A percentile compares a stretch with the other conserved stretches of the same genome.
Conservation (phyloP, 2,888 invertebrate genomes). For the Drosophila histrio region DNA sequence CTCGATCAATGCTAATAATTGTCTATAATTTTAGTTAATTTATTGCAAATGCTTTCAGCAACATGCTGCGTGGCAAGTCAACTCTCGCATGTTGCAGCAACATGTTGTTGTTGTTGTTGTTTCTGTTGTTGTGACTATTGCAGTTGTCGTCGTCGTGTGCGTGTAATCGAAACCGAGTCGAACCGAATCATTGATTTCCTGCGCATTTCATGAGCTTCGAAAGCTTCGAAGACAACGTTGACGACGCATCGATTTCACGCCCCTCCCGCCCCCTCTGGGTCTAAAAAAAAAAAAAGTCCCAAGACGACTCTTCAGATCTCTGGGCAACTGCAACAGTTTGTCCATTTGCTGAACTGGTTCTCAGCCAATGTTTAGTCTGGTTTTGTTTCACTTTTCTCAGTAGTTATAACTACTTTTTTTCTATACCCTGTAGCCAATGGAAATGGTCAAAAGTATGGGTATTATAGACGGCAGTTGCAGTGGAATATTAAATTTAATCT, state of each 20-base stretch:
- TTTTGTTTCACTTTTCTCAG: constrained; percentile 78
- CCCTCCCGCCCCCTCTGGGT: constrained; percentile 17
- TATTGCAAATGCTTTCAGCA: constrained; percentile 81
- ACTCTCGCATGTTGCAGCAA: constrained; percentile 63
- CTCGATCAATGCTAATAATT: constrained; percentile 72
- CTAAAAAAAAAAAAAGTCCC: not conserved
- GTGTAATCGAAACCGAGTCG: constrained; percentile 80
- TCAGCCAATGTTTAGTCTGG: constrained; percentile 77
- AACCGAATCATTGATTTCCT: constrained; percentile 83
- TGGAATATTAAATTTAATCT: too few species aligned
- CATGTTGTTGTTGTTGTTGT: constrained; percentile 38
- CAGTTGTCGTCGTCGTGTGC: constrained; percentile 44
- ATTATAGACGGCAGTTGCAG: not conserved
- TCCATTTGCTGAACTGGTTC: constrained; percentile 77
- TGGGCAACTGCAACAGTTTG: constrained; percentile 53
- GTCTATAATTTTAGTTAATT: constrained; percentile 79
- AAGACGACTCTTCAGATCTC: constrained; percentile 23
- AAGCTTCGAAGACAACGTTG: constrained; percentile 35
- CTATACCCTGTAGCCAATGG: not conserved
- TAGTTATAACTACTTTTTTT: constrained; percentile 55
- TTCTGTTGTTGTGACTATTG: constrained; percentile 10
- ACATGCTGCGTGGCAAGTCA: constrained; percentile 54
- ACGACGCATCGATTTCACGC: constrained; percentile 77
- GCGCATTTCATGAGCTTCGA: constrained; percentile 77
- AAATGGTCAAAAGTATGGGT: not conserved